Conservation (phyloP, 92 coral and sea anemone species). For the Siderastrea siderea region DNA sequence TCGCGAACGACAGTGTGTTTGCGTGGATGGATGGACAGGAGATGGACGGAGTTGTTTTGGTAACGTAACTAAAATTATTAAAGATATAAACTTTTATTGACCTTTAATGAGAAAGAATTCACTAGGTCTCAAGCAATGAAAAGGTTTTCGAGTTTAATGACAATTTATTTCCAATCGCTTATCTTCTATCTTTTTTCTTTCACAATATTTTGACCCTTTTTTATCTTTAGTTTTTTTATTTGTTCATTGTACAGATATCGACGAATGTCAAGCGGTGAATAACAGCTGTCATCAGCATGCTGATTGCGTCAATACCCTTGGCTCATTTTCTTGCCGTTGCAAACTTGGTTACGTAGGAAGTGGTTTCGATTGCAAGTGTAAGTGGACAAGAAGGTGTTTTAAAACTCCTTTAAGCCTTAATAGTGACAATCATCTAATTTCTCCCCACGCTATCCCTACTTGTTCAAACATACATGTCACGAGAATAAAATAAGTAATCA, state of each 20-base stretch:
- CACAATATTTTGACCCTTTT: background rate
- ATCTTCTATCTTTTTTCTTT: background rate
- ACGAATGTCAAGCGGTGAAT: conserved; percentile 68
- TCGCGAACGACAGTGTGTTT: conserved; percentile 67
- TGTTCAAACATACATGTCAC: too few species aligned
- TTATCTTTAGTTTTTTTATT: background rate
- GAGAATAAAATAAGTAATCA: too few species aligned
- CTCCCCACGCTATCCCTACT: too few species aligned
- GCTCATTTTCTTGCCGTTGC: conserved; percentile 84
- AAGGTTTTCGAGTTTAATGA: too few species aligned
- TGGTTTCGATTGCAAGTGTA: conserved; percentile 60
- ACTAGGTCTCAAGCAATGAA: too few species aligned
- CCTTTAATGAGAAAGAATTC: too few species aligned
- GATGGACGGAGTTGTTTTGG: conserved; percentile 79
- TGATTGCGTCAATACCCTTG: conserved; percentile 70
- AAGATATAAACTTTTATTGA: too few species aligned
- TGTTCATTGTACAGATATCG: conserved; percentile 53
- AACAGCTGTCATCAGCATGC: conserved; percentile 74
- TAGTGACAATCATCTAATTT: too few species aligned
- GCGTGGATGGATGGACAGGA: conserved; percentile 78
- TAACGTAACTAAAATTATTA: background rate
- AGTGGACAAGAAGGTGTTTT: background rate
- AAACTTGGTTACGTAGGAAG: conserved; percentile 81
- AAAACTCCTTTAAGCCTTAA: too few species aligned
- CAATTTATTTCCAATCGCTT: too few species aligned